Evolutionary conservation across 2,888 invertebrate species (phyloP).

Genomic region (Sepiola atlantica): DNA sequence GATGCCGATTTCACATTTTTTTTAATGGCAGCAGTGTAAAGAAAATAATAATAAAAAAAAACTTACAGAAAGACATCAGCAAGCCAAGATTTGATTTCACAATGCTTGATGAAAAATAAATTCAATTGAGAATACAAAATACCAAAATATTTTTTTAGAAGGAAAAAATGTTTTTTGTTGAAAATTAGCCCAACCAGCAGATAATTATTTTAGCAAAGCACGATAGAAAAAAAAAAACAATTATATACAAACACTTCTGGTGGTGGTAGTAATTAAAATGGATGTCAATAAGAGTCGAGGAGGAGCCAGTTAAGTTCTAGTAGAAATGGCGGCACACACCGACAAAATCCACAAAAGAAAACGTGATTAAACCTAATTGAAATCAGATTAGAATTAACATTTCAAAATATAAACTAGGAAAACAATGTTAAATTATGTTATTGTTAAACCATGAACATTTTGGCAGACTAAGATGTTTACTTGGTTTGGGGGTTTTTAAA

Average conservation of each 20-base stretch:
- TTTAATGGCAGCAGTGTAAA: not conserved
- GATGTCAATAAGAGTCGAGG: conserved; percentile 11
- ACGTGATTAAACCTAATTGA: conserved; percentile 33
- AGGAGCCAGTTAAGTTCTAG: conserved; percentile 37
- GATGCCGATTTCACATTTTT: not conserved
- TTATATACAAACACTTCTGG: conserved; percentile 40
- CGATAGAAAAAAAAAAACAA: conserved; percentile 32
- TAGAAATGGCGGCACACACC: conserved; percentile 37
- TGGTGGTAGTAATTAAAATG: conserved; percentile 19
- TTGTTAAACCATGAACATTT: not conserved
- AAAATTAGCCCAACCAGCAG: conserved; percentile 38
- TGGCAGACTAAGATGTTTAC: not conserved
- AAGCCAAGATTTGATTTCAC: conserved; percentile 46
- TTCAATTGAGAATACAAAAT: conserved; percentile 44
- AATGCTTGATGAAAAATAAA: conserved; percentile 46
- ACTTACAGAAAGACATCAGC: conserved; percentile 46
- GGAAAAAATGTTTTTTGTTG: not conserved
- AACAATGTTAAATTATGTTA: not conserved
- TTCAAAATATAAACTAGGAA: not conserved
- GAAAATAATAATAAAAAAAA: conserved; percentile 8
- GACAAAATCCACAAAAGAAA: conserved; percentile 45
- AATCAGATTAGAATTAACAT: not conserved
- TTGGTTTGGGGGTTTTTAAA: no score
- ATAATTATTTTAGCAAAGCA: conserved; percentile 41
- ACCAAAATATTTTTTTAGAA: not conserved